Evolutionary conservation across 2,888 invertebrate genomes (phyloP).

Genomic region (Mactromeris polynyma): DNA sequence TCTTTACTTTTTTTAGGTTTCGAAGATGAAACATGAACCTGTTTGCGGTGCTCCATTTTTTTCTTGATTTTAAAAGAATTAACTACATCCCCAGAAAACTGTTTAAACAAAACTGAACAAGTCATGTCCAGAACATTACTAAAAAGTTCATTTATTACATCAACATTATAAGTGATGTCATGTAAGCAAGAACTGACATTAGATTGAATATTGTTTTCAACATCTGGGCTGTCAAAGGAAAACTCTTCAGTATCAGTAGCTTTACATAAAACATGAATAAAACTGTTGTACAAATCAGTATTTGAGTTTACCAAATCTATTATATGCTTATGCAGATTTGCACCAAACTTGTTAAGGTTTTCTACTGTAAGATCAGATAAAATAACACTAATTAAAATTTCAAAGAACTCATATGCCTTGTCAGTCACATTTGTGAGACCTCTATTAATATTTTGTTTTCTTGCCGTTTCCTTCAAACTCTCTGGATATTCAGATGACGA

Average conservation of each 20-base stretch:
- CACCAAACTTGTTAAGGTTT: conserved; percentile 18
- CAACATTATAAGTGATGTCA: conserved; percentile 21
- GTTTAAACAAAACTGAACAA: conserved; percentile 26
- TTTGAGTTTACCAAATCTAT: not conserved
- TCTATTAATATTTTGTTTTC: conserved; percentile 25
- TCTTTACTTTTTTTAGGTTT: conserved; percentile 11
- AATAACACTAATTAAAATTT: not conserved
- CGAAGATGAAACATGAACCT: conserved; percentile 32
- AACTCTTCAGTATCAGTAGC: too few species aligned
- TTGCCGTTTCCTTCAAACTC: conserved; percentile 19
- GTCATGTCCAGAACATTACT: conserved; percentile 6
- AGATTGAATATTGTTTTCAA: not conserved
- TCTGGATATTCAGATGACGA: conserved; percentile 3
- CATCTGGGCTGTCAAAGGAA: not conserved
- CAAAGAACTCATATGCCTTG: conserved; percentile 12
- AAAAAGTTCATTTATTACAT: conserved; percentile 16
- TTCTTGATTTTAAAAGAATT: conserved; percentile 25
- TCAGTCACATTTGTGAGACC: conserved; percentile 29
- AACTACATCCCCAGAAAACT: conserved; percentile 13
- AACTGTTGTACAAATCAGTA: too few species aligned
- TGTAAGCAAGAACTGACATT: conserved; percentile 22
- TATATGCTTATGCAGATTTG: conserved; percentile 21
- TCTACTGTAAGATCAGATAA: conserved; percentile 20
- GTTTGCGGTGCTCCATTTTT: conserved; percentile 34
- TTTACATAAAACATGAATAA: too few species aligned